Evolutionary conservation across 2,888 invertebrate genomes (phyloP), one percentile per base, ranked within the genome.

Genomic region (Halictus ligatus): DNA sequence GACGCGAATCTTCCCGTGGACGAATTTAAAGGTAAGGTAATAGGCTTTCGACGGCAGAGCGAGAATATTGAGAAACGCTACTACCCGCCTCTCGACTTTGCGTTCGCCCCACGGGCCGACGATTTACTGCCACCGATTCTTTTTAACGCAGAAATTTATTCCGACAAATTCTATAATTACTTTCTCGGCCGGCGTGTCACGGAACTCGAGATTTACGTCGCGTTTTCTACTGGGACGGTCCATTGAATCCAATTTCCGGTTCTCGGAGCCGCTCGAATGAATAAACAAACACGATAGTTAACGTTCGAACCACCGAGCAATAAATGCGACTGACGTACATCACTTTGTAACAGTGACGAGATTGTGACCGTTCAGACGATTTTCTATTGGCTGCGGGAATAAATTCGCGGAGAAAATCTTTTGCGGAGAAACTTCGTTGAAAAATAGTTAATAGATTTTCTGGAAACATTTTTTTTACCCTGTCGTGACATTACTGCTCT

Each of bases 151-250:
- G 94, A 94, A 94, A 94, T 94, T 94, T 94, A 94, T 94, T 94
- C 94, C 92, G 94, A 94, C 93, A 94, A 94, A 94, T 94, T 94
- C 94, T 94, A 93, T 94, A 94, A 94, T 94, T 94, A 94, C 94
- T 94, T 94, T 94, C 93, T 92, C 92, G 88, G 82, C 83, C 85
- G 71, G 80, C 74, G 79, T 81, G 89, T 87, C 89, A 84, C 85
- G 83, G 82, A 74, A 83, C 76, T 50, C 25, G 85, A 92, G 92
- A 94, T 93, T 93, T 94, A 94, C 92, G 83, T 85, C 69, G 79
- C 83, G 67, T 74, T 76, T 81, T n/a, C n/a, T 72, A 29, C 35
- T 1, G 64, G 64, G 75, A 58, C 81, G 8, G 80, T 77, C 74
- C 54, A 29, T 43, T n/a, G 25, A 21, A 18, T 67, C 18, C 18